Evolutionary conservation across 2,888 invertebrate species (phyloP).

Genomic region (Piscicola geometra): DNA sequence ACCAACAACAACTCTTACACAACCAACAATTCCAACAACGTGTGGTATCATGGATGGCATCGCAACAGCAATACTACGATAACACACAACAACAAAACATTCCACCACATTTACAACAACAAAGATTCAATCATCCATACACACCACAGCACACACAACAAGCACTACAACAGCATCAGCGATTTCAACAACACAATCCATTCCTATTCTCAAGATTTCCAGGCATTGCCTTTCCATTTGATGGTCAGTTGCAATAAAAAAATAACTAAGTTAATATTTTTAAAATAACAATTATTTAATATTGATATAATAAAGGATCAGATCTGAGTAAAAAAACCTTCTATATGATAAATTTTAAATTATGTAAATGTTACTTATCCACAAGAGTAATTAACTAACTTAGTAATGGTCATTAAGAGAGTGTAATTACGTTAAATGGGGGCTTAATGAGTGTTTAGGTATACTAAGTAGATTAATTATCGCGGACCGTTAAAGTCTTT

Average conservation of each 20-base stretch:
- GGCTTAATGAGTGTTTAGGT: too few relatives aligned
- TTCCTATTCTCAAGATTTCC: background rate
- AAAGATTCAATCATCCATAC: too few relatives aligned
- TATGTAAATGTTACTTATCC: too few relatives aligned
- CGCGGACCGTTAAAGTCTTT: background rate
- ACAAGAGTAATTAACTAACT: background rate
- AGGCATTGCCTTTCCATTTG: background rate
- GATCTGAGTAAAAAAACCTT: too few relatives aligned
- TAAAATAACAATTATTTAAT: too few relatives aligned
- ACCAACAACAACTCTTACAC: conserved; percentile 1
- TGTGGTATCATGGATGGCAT: background rate
- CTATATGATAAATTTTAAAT: background rate
- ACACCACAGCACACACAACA: background rate
- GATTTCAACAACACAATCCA: background rate
- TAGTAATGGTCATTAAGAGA: background rate
- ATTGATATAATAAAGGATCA: too few relatives aligned
- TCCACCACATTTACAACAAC: background rate
- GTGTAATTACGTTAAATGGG: background rate
- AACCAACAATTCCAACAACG: conserved; percentile 7
- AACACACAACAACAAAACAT: background rate
- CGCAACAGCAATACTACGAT: conserved; percentile 4
- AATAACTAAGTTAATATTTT: too few relatives aligned
- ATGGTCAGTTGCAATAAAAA: background rate
- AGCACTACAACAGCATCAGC: too few relatives aligned
- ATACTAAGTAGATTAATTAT: background rate